These are phyloP conservation scores for Tanytarsus gracilentus DNA, from an alignment of 2,888 invertebrate species.

Conservation along the genomic window DNA sequence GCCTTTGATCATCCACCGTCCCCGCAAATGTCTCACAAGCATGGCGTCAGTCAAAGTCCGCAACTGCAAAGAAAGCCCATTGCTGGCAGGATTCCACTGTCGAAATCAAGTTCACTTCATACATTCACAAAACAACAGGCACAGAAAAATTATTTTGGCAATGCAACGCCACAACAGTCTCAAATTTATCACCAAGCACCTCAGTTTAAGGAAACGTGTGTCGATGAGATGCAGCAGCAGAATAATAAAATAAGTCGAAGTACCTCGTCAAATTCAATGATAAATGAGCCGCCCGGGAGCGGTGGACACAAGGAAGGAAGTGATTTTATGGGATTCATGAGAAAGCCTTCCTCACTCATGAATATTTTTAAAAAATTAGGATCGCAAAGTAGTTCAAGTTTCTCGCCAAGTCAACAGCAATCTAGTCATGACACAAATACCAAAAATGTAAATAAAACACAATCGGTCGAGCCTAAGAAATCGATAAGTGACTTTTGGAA, in stretches of 20 bases:
- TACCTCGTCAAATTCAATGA: constrained; percentile 39
- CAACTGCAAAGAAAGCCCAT: constrained; percentile 9
- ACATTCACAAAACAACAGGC: constrained; percentile 33
- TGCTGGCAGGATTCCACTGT: constrained; percentile 34
- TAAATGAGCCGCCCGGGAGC: constrained; percentile 30
- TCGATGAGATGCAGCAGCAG: too few species aligned
- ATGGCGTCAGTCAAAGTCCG: not conserved
- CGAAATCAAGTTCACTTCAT: constrained; percentile 41
- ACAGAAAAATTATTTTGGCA: not conserved
- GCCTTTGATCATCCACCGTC: not conserved
- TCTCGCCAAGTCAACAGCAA: not conserved
- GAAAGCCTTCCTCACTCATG: constrained; percentile 25
- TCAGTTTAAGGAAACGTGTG: not conserved
- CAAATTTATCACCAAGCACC: not conserved
- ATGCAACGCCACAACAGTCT: constrained; percentile 1
- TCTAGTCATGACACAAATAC: not conserved
- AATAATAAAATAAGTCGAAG: constrained; percentile 38
- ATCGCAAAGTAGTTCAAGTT: constrained; percentile 5
- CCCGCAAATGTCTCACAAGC: not conserved
- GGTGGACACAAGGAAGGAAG: not conserved
- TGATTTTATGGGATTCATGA: constrained; percentile 23
- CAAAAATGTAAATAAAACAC: not conserved
- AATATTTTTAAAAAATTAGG: constrained; percentile 28
- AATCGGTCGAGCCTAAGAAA: constrained; percentile 38
- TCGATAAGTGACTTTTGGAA: constrained; percentile 42